These are phyloP conservation scores for Prorops nasuta DNA, from an alignment of 1,140 invertebrate species.

Conservation along the genomic window DNA sequence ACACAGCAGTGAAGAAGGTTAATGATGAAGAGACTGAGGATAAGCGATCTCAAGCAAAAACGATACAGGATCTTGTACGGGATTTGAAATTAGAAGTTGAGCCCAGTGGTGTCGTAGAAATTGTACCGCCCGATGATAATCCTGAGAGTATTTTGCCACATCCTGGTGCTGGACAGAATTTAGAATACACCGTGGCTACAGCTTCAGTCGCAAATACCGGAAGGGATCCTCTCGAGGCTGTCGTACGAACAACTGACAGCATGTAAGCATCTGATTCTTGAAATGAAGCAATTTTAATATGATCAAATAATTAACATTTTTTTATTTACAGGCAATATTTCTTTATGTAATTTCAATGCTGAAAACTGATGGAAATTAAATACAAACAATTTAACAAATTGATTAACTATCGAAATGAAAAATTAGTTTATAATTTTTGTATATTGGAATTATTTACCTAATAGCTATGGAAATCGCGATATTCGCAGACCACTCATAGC, in stretches of 20 bases:
- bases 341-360: conserved; percentile 39
- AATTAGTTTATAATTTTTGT: neutral
- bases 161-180: conserved; percentile 35
- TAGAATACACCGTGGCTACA: conserved; percentile 39
- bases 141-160: conserved; percentile 52
- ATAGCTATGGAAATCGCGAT: conserved; percentile 1
- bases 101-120: conserved; percentile 40
- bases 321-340: conserved; percentile 41
- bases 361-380: too few species aligned
- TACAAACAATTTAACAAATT: neutral
- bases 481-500: too few species aligned
- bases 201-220: conserved; percentile 18
- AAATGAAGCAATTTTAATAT: conserved; percentile 13
- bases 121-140: conserved; percentile 40
- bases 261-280: conserved; percentile 30
- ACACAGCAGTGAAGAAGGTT: conserved; percentile 19
- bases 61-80: conserved; percentile 48
- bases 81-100: conserved; percentile 49
- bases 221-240: conserved; percentile 48
- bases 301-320: neutral
- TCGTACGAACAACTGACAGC: conserved; percentile 39
- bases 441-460: neutral
- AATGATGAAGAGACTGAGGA: conserved; percentile 25
- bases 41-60: conserved; percentile 22
- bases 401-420: neutral